Base-by-base conservation (phyloP, 2,888 invertebrate genomes). In the Mesorhabditis belari region DNA sequence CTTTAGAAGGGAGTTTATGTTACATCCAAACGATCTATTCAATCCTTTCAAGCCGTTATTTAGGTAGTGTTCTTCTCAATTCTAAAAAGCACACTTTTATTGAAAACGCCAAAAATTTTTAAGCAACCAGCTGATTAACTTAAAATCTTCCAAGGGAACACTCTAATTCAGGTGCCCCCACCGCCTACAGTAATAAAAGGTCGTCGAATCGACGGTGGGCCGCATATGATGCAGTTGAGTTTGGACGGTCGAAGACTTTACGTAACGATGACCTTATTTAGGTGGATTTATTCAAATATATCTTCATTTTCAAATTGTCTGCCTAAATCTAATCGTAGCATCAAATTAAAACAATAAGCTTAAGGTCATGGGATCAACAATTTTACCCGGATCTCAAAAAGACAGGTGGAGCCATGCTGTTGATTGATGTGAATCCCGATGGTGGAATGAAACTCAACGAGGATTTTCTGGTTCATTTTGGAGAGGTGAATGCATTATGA, bases 221-320 rank as follows among this genome's bases (percentile, higher is more conserved):
- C 95, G 0, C 96, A 98, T 83, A 98, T 98, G 96, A 82, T 96
- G 66, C 96, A 98, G 81, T 84, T 98, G 1, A 94, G 93, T 58
- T 85, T 96, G 60, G 96, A 98, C 82, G 96, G 96, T 0, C 90
- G 88, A 81, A 87, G 96, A 4, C 84, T 98, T 3, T 98, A 95
- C 80, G 89, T 90, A 0, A 91, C 92, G 0, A 89, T 89, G 0
- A 92, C 95, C 0, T 85, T 98, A 3, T 92, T 88, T 81, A 90
- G 90, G 2, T 35, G 12, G 44, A n/a, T 35, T n/a, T 35, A 17
- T 35, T 35, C 12, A 17, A 35, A n/a, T n/a, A n/a, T n/a, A n/a
- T n/a, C n/a, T n/a, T n/a, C n/a, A n/a, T n/a, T n/a, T n/a, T n/a
- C n/a, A n/a, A n/a, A n/a, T n/a, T n/a, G n/a, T n/a, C n/a, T n/a